Base-by-base conservation (phyloP, 2,888 invertebrate genomes). In the Cheilosia grossa region DNA sequence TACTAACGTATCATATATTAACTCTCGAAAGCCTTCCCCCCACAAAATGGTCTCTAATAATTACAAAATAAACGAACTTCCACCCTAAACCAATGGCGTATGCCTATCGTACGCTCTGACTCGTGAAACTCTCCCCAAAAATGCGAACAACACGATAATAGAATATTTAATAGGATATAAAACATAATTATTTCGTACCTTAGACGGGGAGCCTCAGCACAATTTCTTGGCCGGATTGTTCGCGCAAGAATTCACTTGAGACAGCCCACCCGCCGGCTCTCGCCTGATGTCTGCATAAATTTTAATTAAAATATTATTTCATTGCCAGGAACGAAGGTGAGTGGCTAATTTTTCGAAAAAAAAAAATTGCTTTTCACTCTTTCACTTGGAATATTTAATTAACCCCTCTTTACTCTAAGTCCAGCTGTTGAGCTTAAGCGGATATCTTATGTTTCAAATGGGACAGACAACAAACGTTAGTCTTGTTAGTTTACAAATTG, bases 301-400 rank as follows among this genome's bases (percentile, higher is more conserved):
- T 66, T 64, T 66, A 74, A 74, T 74, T 74, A 74, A 74, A 74
- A 66, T 74, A 64, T 58, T 49, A 54, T 74, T 74, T 54, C 47
- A 74, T 30, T 64, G 64, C 24, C 44, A 53, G 49, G 37, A 42
- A 30, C 47, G 37, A 54, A 74, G 74, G 56, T 56, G 66, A 47
- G 53, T 58, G 40, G 17, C 30, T 44, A 21, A 21, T 64, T 53
- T 74, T 47, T 6, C 13, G 19, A 17, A 42, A 40, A 56, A 37
- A 27, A 40, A 40, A 56, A 47, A 15, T 49, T 42, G 37, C 47
- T 61, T 27, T 13, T 13, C 40, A 13, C 44, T 61, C 56, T 33
- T 54, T 21, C 49, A 74, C 74, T 74, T 58, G 49, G 66, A 74
- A 58, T 66, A 66, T 66, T 66, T 58, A 64, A 74, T 74, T 58